A percentile compares a stretch with the other conserved stretches of the same genome.
These are phyloP conservation scores for Neolamprologus tretocephalus DNA, from an alignment of 2,113 vertebrate genomes.

Conservation along the genomic window DNA sequence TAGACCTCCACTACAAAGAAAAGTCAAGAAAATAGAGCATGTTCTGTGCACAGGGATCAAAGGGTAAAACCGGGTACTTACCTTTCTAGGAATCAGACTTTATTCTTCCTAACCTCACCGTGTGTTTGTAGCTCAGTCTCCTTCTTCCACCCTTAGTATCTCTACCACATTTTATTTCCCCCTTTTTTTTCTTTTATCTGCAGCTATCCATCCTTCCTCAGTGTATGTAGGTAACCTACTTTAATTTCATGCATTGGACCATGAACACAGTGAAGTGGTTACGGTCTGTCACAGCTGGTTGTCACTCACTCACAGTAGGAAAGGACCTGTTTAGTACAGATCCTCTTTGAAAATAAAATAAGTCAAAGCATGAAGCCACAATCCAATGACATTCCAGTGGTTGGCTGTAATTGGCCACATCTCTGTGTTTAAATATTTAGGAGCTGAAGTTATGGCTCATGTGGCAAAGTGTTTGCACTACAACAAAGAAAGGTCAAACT, in stretches of 20 bases:
- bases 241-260: slow-evolving; percentile 50
- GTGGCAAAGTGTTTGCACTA: neutral
- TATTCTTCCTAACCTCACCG: neutral
- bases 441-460: neutral
- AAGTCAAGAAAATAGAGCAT: slow-evolving; percentile 6
- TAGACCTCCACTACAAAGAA: slow-evolving; percentile 23
- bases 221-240: slow-evolving; percentile 1
- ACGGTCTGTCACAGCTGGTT: slow-evolving; percentile 30
- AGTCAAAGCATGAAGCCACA: neutral
- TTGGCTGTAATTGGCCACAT: neutral
- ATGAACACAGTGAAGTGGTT: slow-evolving; percentile 48
- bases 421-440: neutral
- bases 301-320: neutral
- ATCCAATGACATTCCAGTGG: neutral
- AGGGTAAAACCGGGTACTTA: neutral
- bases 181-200: neutral
- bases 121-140: neutral
- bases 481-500: neutral
- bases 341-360: neutral
- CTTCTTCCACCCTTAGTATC: neutral
- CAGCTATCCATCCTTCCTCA: neutral
- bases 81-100: slow-evolving; percentile 2
- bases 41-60: slow-evolving; percentile 15
- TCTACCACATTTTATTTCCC: neutral
- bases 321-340: neutral